These are phyloP conservation scores for Mamestra brassicae DNA, from an alignment of 2,888 invertebrate species.

Conservation along the genomic window DNA sequence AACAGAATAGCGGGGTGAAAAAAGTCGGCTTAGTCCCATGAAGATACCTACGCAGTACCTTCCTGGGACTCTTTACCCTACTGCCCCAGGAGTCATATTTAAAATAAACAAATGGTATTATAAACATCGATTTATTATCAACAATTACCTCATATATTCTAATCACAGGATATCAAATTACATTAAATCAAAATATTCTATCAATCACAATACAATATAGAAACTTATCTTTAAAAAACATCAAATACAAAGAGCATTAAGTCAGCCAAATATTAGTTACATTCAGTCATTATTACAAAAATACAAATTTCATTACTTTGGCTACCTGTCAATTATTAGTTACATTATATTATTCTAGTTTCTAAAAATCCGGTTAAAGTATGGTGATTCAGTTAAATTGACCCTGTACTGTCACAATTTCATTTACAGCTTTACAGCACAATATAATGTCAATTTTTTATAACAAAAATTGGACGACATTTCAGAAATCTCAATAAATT, in stretches of 20 bases:
- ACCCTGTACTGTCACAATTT: background rate
- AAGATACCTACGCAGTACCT: too few relatives aligned
- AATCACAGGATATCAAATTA: constrained; percentile 85
- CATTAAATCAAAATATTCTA: constrained; percentile 74
- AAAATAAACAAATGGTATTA: constrained; percentile 54
- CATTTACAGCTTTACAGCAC: background rate
- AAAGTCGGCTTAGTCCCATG: too few relatives aligned
- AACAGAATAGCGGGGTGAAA: too few relatives aligned
- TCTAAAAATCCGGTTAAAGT: constrained; percentile 27
- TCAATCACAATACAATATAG: constrained; percentile 71
- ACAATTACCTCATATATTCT: constrained; percentile 81
- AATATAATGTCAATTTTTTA: constrained; percentile 14
- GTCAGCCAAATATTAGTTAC: constrained; percentile 34
- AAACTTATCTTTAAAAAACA: constrained; percentile 68
- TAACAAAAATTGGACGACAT: constrained; percentile 65
- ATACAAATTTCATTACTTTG: constrained; percentile 55
- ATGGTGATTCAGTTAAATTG: constrained; percentile 45
- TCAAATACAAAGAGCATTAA: constrained; percentile 67
- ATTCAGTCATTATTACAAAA: constrained; percentile 28
- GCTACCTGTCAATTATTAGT: constrained; percentile 54
- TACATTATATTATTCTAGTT: constrained; percentile 57
- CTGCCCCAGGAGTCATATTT: background rate
- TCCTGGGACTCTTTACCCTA: background rate
- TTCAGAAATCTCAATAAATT: constrained; percentile 72
- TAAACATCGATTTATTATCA: constrained; percentile 82